These are phyloP conservation scores for Ambastaia sidthimunki DNA, from an alignment of 2,797 vertebrate genomes.

Conservation along the genomic window DNA sequence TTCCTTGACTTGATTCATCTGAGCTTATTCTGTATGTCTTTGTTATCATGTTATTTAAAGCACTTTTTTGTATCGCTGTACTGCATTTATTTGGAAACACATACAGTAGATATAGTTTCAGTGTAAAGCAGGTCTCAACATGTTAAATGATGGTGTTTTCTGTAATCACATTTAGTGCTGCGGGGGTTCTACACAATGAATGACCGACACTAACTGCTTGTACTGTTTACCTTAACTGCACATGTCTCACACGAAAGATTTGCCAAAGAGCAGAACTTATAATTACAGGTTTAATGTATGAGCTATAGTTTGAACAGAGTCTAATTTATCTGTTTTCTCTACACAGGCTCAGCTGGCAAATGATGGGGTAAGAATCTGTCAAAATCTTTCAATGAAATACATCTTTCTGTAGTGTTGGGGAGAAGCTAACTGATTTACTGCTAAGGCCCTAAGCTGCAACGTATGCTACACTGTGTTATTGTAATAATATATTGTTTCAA, in stretches of 20 bases:
- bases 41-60: not conserved
- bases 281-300: not conserved
- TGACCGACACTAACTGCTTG: constrained; percentile 18
- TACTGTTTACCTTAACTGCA: not conserved
- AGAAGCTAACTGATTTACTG: not conserved
- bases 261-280: not conserved
- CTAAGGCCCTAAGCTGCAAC: too few species aligned
- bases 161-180: not conserved
- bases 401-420: not conserved
- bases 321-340: constrained; percentile 61
- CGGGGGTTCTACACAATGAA: not conserved
- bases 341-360: constrained; percentile 83
- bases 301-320: constrained; percentile 16
- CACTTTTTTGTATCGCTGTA: constrained; percentile 3
- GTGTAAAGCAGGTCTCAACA: constrained; percentile 31
- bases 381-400: not conserved
- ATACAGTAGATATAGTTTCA: not conserved
- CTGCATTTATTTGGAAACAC: constrained; percentile 20
- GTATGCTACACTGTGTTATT: too few species aligned
- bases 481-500: too few species aligned
- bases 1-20: constrained; percentile 42
- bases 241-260: not conserved
- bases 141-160: constrained; percentile 9
- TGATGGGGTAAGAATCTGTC: constrained; percentile 80
- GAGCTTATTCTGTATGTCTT: not conserved